Conservation (phyloP, 2,888 invertebrate species). For the Willowsia nigromaculata region DNA sequence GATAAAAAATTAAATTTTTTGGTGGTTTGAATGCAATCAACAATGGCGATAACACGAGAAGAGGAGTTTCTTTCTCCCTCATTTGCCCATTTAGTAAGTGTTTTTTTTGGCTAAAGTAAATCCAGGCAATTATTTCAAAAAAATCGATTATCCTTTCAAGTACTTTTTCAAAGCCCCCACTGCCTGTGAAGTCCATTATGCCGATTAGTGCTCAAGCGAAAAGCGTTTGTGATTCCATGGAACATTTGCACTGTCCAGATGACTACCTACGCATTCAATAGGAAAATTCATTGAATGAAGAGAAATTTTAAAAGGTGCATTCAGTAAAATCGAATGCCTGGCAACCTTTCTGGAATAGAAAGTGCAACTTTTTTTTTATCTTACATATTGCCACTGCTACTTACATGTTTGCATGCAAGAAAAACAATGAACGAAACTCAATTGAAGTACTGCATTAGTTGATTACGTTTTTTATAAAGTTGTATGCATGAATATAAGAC, state of each 20-base stretch:
- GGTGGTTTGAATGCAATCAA: neutral
- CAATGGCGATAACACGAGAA: neutral
- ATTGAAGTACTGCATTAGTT: slow-evolving; percentile 12
- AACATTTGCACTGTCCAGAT: slow-evolving; percentile 47
- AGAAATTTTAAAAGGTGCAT: neutral
- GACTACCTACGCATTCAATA: neutral
- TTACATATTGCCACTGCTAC: neutral
- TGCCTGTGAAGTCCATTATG: slow-evolving; percentile 45
- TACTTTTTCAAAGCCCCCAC: neutral
- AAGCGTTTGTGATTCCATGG: neutral
- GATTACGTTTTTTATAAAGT: slow-evolving; percentile 36
- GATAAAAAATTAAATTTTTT: slow-evolving; percentile 8
- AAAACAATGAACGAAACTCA: neutral
- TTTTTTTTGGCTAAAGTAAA: neutral
- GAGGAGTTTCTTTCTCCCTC: neutral
- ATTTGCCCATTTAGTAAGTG: neutral
- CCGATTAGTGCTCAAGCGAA: slow-evolving; percentile 17
- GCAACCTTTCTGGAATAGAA: neutral
- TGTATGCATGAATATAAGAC: no score
- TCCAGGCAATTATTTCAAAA: slow-evolving; percentile 11
- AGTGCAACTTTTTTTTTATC: neutral
- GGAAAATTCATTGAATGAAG: neutral
- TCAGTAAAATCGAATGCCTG: neutral
- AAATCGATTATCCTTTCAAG: slow-evolving; percentile 44
- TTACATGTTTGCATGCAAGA: neutral